Conservation (phyloP, 2,888 invertebrate genomes). For the Watsonalla binaria region DNA sequence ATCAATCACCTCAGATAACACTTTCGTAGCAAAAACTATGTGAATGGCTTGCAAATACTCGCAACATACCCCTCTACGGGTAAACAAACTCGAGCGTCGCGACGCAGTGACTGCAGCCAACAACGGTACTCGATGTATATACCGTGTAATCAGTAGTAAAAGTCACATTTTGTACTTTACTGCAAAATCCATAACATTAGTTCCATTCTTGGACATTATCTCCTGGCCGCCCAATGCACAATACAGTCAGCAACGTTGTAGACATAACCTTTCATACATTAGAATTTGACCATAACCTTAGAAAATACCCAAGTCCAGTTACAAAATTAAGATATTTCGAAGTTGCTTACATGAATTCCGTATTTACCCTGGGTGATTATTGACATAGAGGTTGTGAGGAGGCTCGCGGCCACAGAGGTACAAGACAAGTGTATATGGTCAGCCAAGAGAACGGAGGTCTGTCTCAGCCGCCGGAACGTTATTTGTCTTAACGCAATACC, state of each 20-base stretch:
- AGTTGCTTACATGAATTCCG: conserved; percentile 63
- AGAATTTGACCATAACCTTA: too few relatives aligned
- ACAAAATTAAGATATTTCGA: conserved; percentile 41
- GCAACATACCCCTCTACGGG: conserved; percentile 19
- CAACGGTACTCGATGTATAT: conserved; percentile 43
- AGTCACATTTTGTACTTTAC: not conserved
- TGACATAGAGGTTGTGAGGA: conserved; percentile 72
- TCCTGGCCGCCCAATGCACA: not conserved
- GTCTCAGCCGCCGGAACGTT: conserved; percentile 69
- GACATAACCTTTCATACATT: not conserved
- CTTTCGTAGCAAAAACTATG: conserved; percentile 50
- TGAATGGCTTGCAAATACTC: conserved; percentile 40
- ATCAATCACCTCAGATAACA: conserved; percentile 16
- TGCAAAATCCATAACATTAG: not conserved
- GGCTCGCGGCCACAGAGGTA: conserved; percentile 55
- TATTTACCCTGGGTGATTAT: conserved; percentile 66
- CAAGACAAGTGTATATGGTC: conserved; percentile 45
- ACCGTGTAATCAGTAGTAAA: not conserved
- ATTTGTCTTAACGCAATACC: conserved; percentile 78
- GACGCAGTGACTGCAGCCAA: conserved; percentile 25
- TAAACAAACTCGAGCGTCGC: conserved; percentile 39
- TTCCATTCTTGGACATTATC: not conserved
- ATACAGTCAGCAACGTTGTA: too few relatives aligned
- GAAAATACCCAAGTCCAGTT: conserved; percentile 38
- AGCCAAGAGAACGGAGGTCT: conserved; percentile 73